Conservation (phyloP, 1,140 invertebrate species). For the Gonatopus flavifemur region DNA sequence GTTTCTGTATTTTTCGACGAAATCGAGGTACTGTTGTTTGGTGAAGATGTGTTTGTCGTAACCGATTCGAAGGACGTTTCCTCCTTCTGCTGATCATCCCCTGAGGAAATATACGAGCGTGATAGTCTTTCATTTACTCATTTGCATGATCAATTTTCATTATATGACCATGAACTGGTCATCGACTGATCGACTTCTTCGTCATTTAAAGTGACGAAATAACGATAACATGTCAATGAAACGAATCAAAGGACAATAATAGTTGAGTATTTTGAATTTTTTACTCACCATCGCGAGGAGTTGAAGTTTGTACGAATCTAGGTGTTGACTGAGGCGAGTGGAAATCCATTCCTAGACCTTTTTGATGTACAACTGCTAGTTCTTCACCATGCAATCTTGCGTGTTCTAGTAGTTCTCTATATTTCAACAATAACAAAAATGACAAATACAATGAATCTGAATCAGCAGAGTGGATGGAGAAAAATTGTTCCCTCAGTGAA, state of each 20-base stretch:
- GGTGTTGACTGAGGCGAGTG: conserved; percentile 20
- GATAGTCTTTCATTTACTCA: no score
- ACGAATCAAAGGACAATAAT: no score
- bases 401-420: conserved; percentile 49
- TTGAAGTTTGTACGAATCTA: conserved; percentile 21
- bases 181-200: no score
- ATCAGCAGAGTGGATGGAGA: no score
- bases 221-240: no score
- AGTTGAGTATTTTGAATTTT: no score
- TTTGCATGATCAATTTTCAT: no score
- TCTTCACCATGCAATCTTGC: conserved; percentile 51
- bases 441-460: no score
- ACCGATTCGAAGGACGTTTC: conserved; percentile 14
- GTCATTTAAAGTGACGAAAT: no score
- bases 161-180: no score
- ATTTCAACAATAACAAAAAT: conserved; percentile 13
- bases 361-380: conserved; percentile 45
- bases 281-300: conserved; percentile 23
- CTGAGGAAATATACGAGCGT: conserved; percentile 3
- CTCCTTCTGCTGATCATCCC: conserved; percentile 8
- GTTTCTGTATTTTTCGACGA: conserved; percentile 18
- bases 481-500: no score
- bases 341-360: conserved; percentile 35
- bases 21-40: conserved; percentile 17
- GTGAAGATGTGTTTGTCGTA: conserved; percentile 27